Conservation (phyloP, 2,888 invertebrate genomes). For the Pyrrhia umbra region DNA sequence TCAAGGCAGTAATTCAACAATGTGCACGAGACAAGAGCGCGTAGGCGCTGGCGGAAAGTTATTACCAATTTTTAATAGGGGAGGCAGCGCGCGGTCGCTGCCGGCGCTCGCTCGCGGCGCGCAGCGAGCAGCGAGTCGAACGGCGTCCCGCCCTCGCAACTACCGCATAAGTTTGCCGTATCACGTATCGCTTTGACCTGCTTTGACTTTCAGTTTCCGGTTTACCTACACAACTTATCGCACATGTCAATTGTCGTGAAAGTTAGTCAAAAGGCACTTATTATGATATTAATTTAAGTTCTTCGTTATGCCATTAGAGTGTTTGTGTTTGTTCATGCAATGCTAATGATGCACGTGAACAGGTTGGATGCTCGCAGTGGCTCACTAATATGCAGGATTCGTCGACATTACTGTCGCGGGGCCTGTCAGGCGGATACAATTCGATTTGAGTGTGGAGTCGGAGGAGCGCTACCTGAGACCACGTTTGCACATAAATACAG, state of each 20-base stretch:
- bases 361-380: too few species aligned
- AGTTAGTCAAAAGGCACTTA: neutral
- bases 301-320: slow-evolving; percentile 19
- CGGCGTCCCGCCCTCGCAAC: neutral
- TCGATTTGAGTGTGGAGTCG: slow-evolving; percentile 35
- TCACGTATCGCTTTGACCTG: slow-evolving; percentile 4
- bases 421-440: slow-evolving; percentile 29
- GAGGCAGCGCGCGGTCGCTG: slow-evolving; percentile 16
- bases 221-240: neutral
- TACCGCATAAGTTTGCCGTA: neutral
- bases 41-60: slow-evolving; percentile 51
- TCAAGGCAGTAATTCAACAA: slow-evolving; percentile 44
- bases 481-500: slow-evolving; percentile 16
- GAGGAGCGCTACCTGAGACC: slow-evolving; percentile 28
- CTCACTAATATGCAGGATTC: slow-evolving; percentile 21
- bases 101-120: slow-evolving; percentile 14
- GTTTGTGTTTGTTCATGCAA: slow-evolving; percentile 27
- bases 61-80: slow-evolving; percentile 40
- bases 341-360: slow-evolving; percentile 39
- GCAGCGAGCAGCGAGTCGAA: too few species aligned
- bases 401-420: slow-evolving; percentile 48
- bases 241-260: neutral
- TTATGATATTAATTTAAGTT: slow-evolving; percentile 5
- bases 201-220: neutral
- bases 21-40: slow-evolving; percentile 45